Evolutionary conservation across 2,888 invertebrate genomes (phyloP).

Genomic region (Coremacera marginata): DNA sequence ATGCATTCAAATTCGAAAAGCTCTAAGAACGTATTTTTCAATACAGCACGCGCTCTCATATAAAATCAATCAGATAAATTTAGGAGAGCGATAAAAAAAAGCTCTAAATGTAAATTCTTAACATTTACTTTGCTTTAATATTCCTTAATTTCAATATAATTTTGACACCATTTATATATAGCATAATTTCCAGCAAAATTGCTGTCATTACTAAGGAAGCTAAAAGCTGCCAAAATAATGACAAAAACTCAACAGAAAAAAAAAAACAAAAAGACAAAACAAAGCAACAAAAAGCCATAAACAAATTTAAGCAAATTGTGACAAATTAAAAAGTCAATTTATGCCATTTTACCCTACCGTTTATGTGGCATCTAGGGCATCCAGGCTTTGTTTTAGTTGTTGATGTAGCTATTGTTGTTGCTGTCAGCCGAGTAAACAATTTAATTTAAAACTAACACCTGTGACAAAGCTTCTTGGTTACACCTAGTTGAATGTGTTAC

Average conservation of each 20-base stretch:
- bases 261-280: neutral
- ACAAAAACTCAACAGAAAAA: neutral
- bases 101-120: too few species aligned
- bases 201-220: neutral
- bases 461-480: constrained; percentile 26
- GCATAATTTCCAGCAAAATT: neutral
- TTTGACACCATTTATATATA: neutral
- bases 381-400: constrained; percentile 22
- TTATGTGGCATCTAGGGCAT: constrained; percentile 10
- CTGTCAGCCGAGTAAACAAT: constrained; percentile 47
- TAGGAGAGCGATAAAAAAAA: too few species aligned
- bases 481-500: neutral
- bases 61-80: too few species aligned
- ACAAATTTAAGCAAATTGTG: constrained; percentile 37
- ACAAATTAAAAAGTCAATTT: constrained; percentile 37
- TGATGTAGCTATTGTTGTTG: constrained; percentile 48
- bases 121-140: too few species aligned
- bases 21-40: too few species aligned
- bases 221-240: neutral
- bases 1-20: too few species aligned
- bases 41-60: too few species aligned
- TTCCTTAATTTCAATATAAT: neutral
- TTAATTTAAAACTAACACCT: constrained; percentile 39
- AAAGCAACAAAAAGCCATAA: constrained; percentile 17
- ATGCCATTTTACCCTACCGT: constrained; percentile 6